Evolutionary conservation across 1,140 invertebrate genomes (phyloP).

Genomic region (Drosophila albomicans): DNA sequence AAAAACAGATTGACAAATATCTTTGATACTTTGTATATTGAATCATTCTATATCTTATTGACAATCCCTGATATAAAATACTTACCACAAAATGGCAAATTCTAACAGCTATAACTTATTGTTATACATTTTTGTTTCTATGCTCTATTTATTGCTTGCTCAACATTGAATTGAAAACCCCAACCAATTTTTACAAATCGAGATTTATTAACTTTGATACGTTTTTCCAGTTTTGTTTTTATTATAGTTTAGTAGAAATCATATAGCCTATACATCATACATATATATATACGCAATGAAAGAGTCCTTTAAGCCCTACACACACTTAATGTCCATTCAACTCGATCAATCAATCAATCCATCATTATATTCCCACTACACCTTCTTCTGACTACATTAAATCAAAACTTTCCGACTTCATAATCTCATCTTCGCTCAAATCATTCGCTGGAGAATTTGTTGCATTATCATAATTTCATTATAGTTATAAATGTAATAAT

Average conservation of each 20-base stretch:
- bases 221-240: constrained; percentile 26
- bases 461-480: constrained; percentile 41
- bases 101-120: neutral
- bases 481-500: constrained; percentile 63
- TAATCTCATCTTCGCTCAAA: neutral
- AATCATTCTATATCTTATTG: neutral
- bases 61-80: neutral
- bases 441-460: constrained; percentile 40
- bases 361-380: constrained; percentile 2
- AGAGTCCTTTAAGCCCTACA: constrained; percentile 26
- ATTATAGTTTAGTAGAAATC: constrained; percentile 46
- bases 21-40: too few relatives aligned
- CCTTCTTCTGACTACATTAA: constrained; percentile 1
- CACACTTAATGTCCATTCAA: constrained; percentile 7
- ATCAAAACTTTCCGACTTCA: constrained; percentile 19
- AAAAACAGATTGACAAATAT: too few relatives aligned
- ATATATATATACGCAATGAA: constrained; percentile 25
- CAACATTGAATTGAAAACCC: neutral
- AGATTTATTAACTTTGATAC: constrained; percentile 18
- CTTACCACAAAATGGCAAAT: neutral
- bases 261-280: constrained; percentile 34
- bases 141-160: neutral
- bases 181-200: constrained; percentile 13
- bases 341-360: neutral
- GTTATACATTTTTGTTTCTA: neutral